phyloP scores from a whole-genome alignment of 2,797 vertebrate genomes.

The Pristis pectinata region DNA sequence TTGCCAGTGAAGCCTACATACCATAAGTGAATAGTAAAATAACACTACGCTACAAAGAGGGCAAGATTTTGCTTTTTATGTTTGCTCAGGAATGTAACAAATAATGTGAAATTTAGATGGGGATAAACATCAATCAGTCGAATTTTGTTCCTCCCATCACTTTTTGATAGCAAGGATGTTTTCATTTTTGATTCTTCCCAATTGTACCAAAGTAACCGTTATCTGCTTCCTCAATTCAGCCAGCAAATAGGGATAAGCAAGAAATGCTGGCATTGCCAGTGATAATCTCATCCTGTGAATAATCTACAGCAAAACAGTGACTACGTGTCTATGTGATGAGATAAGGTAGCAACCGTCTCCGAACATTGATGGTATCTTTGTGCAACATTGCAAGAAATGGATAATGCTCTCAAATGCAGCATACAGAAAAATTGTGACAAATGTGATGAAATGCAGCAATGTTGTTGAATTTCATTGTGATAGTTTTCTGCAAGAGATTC shows the following conservation, averaged over 20 bases:
- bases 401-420: not conserved
- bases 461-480: not conserved
- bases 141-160: not conserved
- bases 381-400: not conserved
- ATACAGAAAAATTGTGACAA: not conserved
- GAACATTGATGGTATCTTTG: not conserved
- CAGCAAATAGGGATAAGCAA: too few relatives aligned
- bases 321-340: too few relatives aligned
- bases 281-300: too few relatives aligned
- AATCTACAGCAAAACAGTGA: not conserved
- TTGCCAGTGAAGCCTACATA: too few relatives aligned
- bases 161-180: not conserved
- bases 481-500: not conserved
- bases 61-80: not conserved
- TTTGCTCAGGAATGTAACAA: not conserved
- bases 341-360: not conserved
- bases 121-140: not conserved
- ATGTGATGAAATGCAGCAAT: not conserved
- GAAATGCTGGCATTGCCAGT: too few relatives aligned
- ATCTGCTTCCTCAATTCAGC: too few relatives aligned
- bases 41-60: not conserved
- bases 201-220: not conserved
- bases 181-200: not conserved
- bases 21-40: too few relatives aligned
- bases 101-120: not conserved